Percentiles rank a stretch among this genome's conserved stretches.
These are phyloP conservation scores for Sturnira hondurensis DNA, from an alignment of 2,113 vertebrate genomes.

Conservation along the genomic window DNA sequence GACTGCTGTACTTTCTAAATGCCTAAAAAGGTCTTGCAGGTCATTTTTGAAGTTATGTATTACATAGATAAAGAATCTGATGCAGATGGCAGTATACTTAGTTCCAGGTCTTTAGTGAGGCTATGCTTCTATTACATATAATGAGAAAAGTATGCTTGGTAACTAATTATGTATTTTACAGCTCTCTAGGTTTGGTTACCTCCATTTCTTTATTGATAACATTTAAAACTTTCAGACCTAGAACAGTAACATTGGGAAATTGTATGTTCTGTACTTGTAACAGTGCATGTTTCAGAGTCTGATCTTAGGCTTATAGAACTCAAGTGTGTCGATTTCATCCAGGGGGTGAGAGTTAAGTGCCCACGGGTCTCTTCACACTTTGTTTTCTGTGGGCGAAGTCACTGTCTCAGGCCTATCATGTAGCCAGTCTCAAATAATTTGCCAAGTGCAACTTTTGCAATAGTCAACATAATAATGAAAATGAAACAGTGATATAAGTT, in stretches of 20 bases:
- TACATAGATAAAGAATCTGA: neutral
- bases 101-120: neutral
- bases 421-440: neutral
- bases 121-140: neutral
- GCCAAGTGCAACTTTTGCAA: neutral
- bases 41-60: slow-evolving; percentile 7
- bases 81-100: neutral
- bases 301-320: neutral
- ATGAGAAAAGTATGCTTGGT: neutral
- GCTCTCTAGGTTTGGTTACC: neutral
- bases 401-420: neutral
- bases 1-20: neutral
- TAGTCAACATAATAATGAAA: neutral
- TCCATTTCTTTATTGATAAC: neutral
- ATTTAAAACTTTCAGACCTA: slow-evolving; percentile 9
- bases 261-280: neutral
- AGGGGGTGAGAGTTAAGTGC: neutral
- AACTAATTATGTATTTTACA: neutral
- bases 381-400: neutral
- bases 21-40: neutral
- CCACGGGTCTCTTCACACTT: neutral
- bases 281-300: neutral
- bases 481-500: neutral
- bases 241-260: neutral
- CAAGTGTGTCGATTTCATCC: neutral